A percentile compares a stretch with the other conserved stretches of the same genome.
Evolutionary conservation across 2,797 vertebrate species (phyloP).

Genomic region (Periparus ater): DNA sequence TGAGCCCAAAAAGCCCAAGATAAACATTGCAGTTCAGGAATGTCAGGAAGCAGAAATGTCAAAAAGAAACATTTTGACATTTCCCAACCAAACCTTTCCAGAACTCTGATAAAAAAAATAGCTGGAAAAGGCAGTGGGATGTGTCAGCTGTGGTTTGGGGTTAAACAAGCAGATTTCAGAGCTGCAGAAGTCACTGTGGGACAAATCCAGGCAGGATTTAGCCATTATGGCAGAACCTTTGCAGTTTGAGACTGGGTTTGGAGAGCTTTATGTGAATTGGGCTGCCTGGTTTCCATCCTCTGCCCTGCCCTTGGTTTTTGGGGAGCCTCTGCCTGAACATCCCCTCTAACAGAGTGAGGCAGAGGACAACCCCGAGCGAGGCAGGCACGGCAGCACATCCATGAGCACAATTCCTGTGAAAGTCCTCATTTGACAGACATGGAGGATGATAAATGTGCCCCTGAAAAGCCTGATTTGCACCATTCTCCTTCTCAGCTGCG

Average conservation of each 20-base stretch:
- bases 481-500: constrained; percentile 47
- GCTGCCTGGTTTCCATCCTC: neutral
- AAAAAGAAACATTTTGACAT: neutral
- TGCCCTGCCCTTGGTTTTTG: neutral
- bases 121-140: neutral
- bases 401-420: neutral
- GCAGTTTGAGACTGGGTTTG: neutral
- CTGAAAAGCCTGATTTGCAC: neutral
- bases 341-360: neutral
- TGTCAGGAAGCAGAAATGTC: neutral
- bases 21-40: neutral
- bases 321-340: neutral
- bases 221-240: neutral
- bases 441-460: neutral
- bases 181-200: neutral
- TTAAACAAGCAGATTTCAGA: neutral
- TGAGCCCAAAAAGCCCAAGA: neutral
- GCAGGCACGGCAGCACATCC: neutral
- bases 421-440: neutral
- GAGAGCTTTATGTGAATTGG: neutral
- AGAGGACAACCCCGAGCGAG: accelerated
- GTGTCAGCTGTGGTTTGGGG: neutral
- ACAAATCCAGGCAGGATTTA: neutral
- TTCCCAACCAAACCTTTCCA: neutral
- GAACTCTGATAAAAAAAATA: neutral